Base-by-base conservation (phyloP, 2,113 vertebrate species). In the Sardina pilchardus region DNA sequence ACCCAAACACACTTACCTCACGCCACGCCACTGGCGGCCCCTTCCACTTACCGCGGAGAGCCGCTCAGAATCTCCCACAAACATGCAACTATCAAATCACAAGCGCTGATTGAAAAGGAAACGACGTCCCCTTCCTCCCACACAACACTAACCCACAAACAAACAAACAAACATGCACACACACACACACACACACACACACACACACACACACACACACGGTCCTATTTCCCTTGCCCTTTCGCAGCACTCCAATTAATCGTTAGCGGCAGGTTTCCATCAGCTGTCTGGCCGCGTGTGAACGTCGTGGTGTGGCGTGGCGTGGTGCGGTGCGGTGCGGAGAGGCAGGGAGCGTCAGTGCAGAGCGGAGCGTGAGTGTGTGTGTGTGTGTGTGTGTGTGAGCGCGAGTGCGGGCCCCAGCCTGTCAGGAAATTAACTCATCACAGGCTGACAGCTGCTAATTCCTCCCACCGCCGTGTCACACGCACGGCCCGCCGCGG, bases 361-460 rank as follows among this genome's bases (percentile, higher is more conserved):
- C 16, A 24, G 53, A 59, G 7, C 4, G 24, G 80, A 21, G 39
- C 10, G 80, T 30, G 14, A 12, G 80, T 67, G 84, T 81, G 44
- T 86, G 43, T 82, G 89, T 94, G 94, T 92, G 91, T 91, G 94
- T 95, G 95, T 95, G 94, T 93, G 95, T 95, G 17, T 2, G 19
- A 14, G 50, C 10, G 56, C 4, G 0, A 12, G 9, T 26, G 10
- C 26, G 95, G 95, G 95, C 94, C 96, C 96, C 96, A 95, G 95
- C 95, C 96, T 96, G 96, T 98, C 97, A 98, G 97, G 97, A 99
- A 99, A 99, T 98, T 96, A 98, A 98, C 96, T 97, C 97, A 95
- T 98, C 97, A 97, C 84, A 92, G 94, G 88, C 94, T 96, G 97
- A 97, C 97, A 98, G 97, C 97, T 98, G 97, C 97, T 98, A 98